These are phyloP conservation scores for Himantopus leucocephalus DNA, from an alignment of 2,113 vertebrate species.

Conservation along the genomic window DNA sequence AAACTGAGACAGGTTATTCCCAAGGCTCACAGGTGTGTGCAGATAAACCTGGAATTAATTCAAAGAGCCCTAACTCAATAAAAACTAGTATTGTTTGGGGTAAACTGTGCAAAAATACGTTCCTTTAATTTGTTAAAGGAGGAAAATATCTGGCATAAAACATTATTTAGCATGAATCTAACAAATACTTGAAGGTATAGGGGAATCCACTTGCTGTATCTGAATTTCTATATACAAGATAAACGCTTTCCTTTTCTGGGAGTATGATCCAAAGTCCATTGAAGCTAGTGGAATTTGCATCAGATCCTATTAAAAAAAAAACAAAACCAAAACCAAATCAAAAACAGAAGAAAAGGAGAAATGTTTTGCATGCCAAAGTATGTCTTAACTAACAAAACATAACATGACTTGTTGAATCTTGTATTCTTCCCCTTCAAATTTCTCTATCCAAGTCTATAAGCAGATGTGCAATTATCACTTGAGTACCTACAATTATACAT, in stretches of 20 bases:
- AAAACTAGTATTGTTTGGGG: not conserved
- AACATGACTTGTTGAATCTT: not conserved
- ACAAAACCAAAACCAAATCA: not conserved
- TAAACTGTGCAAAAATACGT: not conserved
- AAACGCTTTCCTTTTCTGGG: not conserved
- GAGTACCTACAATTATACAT: not conserved
- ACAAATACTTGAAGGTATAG: not conserved
- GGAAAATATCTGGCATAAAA: not conserved
- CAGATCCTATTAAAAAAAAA: not conserved
- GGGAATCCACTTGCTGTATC: not conserved
- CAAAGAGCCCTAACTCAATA: not conserved
- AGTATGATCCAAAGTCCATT: not conserved
- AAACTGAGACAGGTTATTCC: not conserved
- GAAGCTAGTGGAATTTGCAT: not conserved
- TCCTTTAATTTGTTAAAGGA: not conserved
- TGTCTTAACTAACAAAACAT: not conserved
- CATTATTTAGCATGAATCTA: not conserved
- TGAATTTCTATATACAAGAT: not conserved
- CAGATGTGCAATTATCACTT: conserved; percentile 9
- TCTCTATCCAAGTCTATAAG: not conserved
- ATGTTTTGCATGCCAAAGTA: not conserved
- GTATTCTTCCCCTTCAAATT: not conserved
- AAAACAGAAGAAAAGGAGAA: not conserved
- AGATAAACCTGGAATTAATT: not conserved
- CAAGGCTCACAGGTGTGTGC: not conserved